These are phyloP conservation scores for Drosophila subpulchrella DNA, from an alignment of 1,140 invertebrate species.

Conservation along the genomic window DNA sequence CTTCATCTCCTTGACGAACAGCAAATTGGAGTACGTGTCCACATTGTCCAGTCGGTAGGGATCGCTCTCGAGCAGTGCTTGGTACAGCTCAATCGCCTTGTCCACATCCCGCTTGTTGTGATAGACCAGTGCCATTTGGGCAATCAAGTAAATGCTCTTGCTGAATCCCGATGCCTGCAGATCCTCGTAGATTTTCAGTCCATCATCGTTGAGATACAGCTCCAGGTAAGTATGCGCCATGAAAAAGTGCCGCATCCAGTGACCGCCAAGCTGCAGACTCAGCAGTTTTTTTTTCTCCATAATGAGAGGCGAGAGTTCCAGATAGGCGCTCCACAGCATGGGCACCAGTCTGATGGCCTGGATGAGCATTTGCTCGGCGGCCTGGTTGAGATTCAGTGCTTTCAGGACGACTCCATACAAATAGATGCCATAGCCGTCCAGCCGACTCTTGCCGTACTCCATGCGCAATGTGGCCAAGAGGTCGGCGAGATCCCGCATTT, in stretches of 20 bases:
- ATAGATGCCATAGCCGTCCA: conserved; percentile 96
- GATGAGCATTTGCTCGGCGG: conserved; percentile 91
- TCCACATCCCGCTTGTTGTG: conserved; percentile 97
- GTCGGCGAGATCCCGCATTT: conserved; percentile 86
- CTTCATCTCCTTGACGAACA: conserved; percentile 97
- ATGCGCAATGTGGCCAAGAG: conserved; percentile 86
- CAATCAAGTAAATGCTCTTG: conserved; percentile 94
- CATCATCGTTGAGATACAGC: conserved; percentile 95
- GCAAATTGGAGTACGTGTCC: conserved; percentile 98
- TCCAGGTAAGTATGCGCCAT: conserved; percentile 95
- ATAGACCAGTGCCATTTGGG: conserved; percentile 96
- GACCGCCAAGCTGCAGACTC: conserved; percentile 90
- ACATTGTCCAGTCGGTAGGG: conserved; percentile 97
- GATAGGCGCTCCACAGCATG: conserved; percentile 96
- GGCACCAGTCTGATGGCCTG: conserved; percentile 92
- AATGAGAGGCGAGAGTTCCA: conserved; percentile 94
- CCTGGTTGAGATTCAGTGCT: conserved; percentile 91
- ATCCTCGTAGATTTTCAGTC: conserved; percentile 92
- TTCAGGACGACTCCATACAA: conserved; percentile 96
- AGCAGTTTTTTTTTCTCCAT: conserved; percentile 91
- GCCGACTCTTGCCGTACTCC: conserved; percentile 87
- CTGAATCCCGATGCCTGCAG: conserved; percentile 92
- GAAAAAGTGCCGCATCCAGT: conserved; percentile 98
- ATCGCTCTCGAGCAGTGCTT: conserved; percentile 92
- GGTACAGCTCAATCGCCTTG: conserved; percentile 93